These are phyloP conservation scores for Phyllotreta striolata DNA, from an alignment of 2,888 invertebrate genomes.

Conservation along the genomic window DNA sequence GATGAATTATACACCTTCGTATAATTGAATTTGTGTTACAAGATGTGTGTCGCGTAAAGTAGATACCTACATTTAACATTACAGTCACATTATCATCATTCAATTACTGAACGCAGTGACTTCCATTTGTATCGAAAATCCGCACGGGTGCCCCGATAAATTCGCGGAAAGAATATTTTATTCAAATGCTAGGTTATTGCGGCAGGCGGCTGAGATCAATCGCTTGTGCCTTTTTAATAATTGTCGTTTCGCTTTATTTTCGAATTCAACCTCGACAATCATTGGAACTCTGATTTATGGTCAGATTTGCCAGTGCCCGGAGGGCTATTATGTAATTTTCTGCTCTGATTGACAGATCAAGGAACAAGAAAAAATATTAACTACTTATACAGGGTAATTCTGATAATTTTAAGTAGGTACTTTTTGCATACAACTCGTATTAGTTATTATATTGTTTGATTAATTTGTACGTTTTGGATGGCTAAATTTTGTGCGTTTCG, in stretches of 20 bases:
- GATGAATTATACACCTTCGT: neutral
- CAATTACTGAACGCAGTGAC: neutral
- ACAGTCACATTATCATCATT: constrained; percentile 6
- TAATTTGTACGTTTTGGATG: too few relatives aligned
- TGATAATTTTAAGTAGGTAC: too few relatives aligned
- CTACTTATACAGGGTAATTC: too few relatives aligned
- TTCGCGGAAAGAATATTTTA: constrained; percentile 35
- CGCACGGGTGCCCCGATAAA: constrained; percentile 14
- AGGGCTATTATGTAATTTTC: constrained; percentile 14
- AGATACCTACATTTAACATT: too few relatives aligned
- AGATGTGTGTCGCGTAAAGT: too few relatives aligned
- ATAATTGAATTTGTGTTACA: too few relatives aligned
- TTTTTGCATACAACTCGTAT: too few relatives aligned
- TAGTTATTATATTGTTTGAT: too few relatives aligned
- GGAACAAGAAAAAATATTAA: constrained; percentile 8
- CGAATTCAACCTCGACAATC: constrained; percentile 30
- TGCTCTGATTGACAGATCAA: constrained; percentile 6
- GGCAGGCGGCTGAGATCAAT: constrained; percentile 33
- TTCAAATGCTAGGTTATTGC: neutral
- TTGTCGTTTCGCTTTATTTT: constrained; percentile 33
- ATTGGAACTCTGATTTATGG: constrained; percentile 19
- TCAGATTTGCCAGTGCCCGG: neutral
- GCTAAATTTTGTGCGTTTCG: too few relatives aligned
- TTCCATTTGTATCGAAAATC: constrained; percentile 24
- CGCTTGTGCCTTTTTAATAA: constrained; percentile 27